Conservation (phyloP, 2,113 vertebrate species). For the Hypocryptadius cinnamomeus region DNA sequence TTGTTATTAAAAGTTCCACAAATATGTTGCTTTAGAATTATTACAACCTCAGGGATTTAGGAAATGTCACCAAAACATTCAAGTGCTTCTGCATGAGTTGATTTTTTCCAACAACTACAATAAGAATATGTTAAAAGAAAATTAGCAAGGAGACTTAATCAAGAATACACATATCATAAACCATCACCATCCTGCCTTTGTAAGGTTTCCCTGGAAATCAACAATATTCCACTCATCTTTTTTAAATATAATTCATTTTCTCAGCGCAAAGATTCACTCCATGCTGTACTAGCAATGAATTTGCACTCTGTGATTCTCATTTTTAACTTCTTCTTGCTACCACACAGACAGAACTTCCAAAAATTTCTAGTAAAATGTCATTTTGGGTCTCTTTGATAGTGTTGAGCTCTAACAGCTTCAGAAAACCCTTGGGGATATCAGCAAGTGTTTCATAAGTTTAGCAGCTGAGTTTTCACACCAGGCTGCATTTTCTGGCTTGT, state of each 20-base stretch:
- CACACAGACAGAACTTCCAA: background rate
- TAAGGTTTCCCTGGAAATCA: background rate
- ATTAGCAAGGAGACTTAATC: background rate
- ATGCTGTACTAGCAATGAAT: background rate
- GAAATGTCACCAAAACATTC: background rate
- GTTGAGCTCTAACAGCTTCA: background rate
- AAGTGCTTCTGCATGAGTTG: background rate
- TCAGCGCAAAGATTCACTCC: background rate
- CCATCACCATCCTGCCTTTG: background rate
- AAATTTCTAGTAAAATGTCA: background rate
- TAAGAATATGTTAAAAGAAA: background rate
- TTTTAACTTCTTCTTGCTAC: background rate
- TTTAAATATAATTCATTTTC: background rate
- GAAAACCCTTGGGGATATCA: background rate
- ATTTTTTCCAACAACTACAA: background rate
- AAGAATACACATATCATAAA: background rate
- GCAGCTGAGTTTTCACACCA: background rate
- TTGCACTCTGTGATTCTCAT: background rate
- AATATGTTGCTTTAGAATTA: background rate
- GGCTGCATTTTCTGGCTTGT: background rate
- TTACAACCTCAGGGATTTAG: background rate
- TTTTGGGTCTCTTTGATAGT: background rate
- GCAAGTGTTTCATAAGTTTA: constrained; percentile 12
- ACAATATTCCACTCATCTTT: background rate
- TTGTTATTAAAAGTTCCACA: background rate